A percentile compares a stretch with the other conserved stretches of the same genome.
These are phyloP conservation scores for Morbakka virulenta DNA, from an alignment of 30 jellyfish, hydroid and myxozoan species.

Conservation along the genomic window DNA sequence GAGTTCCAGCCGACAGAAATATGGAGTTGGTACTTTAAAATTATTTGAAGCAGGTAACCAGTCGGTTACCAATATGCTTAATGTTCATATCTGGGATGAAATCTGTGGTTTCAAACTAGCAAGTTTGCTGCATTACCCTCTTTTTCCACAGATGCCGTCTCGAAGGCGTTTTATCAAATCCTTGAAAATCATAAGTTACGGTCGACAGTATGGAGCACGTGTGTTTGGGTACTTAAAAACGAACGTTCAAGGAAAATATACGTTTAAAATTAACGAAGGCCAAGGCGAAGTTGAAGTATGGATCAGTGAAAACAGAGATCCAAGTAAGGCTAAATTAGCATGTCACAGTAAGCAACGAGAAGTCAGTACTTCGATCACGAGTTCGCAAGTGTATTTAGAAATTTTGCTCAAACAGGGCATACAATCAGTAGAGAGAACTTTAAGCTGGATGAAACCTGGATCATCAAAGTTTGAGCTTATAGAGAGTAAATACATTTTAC, in stretches of 20 bases:
- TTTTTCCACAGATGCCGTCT: constrained; percentile 79
- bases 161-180: constrained; percentile 14
- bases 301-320: constrained; percentile 26
- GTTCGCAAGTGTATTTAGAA: constrained; percentile 5
- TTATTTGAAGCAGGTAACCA: too few relatives aligned
- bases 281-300: constrained; percentile 63
- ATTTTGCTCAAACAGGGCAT: constrained; percentile 50
- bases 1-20: too few relatives aligned
- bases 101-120: constrained; percentile 63
- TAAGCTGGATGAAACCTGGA: constrained; percentile 9
- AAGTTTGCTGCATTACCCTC: constrained; percentile 57
- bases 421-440: constrained; percentile 16
- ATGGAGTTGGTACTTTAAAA: too few relatives aligned
- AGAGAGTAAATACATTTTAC: background rate
- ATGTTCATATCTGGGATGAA: constrained; percentile 77
- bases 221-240: constrained; percentile 68
- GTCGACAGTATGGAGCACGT: constrained; percentile 38
- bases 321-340: constrained; percentile 20
- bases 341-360: constrained; percentile 3
- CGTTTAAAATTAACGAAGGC: constrained; percentile 9
- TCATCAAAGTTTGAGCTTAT: background rate
- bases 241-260: constrained; percentile 17
- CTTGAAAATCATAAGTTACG: constrained; percentile 39
- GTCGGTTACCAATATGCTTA: constrained; percentile 11
- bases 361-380: background rate